phyloP scores from a whole-genome alignment of 2,797 vertebrate species.

The Octomys mimax region DNA sequence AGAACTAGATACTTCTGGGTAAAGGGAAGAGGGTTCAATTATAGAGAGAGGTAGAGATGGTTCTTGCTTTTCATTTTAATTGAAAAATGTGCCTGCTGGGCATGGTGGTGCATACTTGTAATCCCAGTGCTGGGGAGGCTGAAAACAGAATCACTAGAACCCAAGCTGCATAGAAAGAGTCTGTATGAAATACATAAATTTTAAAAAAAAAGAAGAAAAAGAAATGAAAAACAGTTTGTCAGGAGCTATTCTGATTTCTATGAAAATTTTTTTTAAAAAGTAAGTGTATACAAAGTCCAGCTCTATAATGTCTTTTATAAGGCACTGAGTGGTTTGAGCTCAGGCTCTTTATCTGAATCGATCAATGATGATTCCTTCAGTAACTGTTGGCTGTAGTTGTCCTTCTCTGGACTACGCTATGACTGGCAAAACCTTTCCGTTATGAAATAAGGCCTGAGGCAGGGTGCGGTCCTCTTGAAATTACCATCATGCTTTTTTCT shows the following conservation, averaged over 20 bases:
- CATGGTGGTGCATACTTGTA: too few species aligned
- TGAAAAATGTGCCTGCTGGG: background rate
- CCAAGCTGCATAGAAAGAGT: too few species aligned
- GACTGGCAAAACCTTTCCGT: background rate
- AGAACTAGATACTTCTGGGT: background rate
- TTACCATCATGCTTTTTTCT: slow-evolving; percentile 21
- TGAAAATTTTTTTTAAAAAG: too few species aligned
- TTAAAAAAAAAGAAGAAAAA: too few species aligned
- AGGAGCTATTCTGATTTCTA: slow-evolving; percentile 11
- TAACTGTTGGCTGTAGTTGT: slow-evolving; percentile 2
- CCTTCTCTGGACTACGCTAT: background rate
- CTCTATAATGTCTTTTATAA: background rate
- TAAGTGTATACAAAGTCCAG: background rate
- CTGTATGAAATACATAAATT: too few species aligned
- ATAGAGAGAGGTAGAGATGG: background rate
- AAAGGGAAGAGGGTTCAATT: background rate
- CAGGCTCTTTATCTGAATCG: slow-evolving; percentile 25
- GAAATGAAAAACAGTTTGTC: background rate
- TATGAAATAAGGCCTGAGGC: background rate
- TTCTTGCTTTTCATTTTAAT: background rate
- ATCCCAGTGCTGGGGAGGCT: too few species aligned
- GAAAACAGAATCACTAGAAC: too few species aligned
- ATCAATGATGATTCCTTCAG: slow-evolving; percentile 14
- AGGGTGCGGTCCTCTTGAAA: background rate
- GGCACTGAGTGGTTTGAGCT: slow-evolving; percentile 7